Base-by-base conservation (phyloP, 2,113 vertebrate species). In the Chaetodon auriga region DNA sequence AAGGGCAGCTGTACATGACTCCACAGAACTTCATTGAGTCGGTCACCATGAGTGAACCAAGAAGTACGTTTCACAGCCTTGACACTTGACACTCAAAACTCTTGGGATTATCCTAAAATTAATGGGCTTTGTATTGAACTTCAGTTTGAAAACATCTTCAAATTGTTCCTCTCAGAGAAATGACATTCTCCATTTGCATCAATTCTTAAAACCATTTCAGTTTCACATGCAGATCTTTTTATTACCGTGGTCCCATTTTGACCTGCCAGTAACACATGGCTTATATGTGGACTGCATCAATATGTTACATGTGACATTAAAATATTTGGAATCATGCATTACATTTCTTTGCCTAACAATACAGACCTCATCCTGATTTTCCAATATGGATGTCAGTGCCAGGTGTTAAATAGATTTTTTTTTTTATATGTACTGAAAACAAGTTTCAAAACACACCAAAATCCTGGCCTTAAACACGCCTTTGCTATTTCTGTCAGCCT, bases 1-100 rank as follows among this genome's bases (percentile, higher is more conserved):
- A 99, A 84, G 98, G 98, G 4, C 98, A 99, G 91, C 94, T 99
- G 0, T 99, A 97, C 92, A 99, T 99, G 98, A 99, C 98, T 51
- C 98, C 98, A 0, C 95, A 96, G 53, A 98, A 99, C 94, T 99
- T 99, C 93, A 98, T 99, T 78, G 96, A 98, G 94, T 97, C 98
- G 12, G 97, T 99, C 88, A 98, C 97, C 88, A 99, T 95, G 92
- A 97, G 97, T 88, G 97, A 99, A 84, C 98, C 98, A 15, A 96
- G 95, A 93, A 51, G 98, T 99, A 96, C 85, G 94, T 93, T 57
- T 62, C 16, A 57, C 48, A 55, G 7, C 45, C 53, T 64, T 61
- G 14, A 11, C 55, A 18, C 21, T 23, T 46, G 25, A 5, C n/a
- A 13, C 57, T 75, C 4, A 36, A 58, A 57, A 66, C 7, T 55